These are phyloP conservation scores for Tapirus indicus DNA, from an alignment of 2,797 vertebrate genomes.

Conservation along the genomic window DNA sequence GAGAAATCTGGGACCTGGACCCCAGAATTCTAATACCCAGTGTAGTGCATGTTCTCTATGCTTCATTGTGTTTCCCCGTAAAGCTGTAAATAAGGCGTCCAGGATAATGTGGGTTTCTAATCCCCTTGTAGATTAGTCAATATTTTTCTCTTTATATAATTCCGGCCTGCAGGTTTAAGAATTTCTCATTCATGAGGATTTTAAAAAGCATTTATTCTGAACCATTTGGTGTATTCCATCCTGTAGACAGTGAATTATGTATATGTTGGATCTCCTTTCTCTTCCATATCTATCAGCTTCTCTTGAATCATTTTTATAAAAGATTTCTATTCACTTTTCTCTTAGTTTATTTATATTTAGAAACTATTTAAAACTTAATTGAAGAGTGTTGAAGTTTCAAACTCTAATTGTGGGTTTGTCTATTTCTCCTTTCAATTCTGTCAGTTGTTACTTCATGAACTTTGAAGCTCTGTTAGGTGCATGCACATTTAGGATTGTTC, in stretches of 20 bases:
- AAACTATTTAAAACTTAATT: slow-evolving; percentile 35
- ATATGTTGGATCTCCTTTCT: neutral
- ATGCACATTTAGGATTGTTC: neutral
- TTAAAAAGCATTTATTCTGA: neutral
- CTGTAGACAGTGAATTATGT: neutral
- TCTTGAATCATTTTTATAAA: slow-evolving; percentile 33
- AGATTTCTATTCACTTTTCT: neutral
- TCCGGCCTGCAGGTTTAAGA: neutral
- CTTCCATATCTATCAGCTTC: neutral
- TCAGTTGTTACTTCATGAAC: neutral
- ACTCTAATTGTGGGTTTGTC: neutral
- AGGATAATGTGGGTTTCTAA: neutral
- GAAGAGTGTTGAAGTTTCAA: neutral
- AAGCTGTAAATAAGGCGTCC: neutral
- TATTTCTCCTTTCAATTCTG: neutral
- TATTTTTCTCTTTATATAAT: neutral
- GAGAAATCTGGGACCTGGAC: neutral
- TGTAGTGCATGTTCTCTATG: neutral
- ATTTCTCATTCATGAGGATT: neutral
- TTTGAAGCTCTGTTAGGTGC: neutral
- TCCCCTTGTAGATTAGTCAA: neutral
- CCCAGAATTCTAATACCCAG: neutral
- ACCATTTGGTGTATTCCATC: neutral
- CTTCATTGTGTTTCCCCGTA: neutral
- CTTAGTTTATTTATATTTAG: slow-evolving; percentile 28